These are phyloP conservation scores for Crenichthys baileyi DNA, from an alignment of 2,797 vertebrate genomes.

Conservation along the genomic window DNA sequence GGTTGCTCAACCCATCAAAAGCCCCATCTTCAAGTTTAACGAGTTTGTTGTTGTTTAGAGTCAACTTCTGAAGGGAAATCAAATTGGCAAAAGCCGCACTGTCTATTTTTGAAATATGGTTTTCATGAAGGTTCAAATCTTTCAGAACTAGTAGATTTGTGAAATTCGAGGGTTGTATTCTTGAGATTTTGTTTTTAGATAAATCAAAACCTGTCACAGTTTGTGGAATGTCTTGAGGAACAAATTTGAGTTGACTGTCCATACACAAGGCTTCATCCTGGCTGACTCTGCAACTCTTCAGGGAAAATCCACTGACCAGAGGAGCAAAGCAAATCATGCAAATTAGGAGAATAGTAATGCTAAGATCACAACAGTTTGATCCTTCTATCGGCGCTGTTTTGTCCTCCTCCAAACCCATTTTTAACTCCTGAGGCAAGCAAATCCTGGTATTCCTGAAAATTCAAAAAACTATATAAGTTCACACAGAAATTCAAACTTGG, in stretches of 20 bases:
- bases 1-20: conserved; percentile 70
- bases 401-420: conserved; percentile 29
- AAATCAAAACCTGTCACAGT: conserved; percentile 62
- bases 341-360: conserved; percentile 30
- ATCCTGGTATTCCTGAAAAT: conserved; percentile 16
- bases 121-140: conserved; percentile 54
- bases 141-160: conserved; percentile 36
- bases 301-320: conserved; percentile 50
- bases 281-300: conserved; percentile 65
- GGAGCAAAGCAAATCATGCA: not conserved
- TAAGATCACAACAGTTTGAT: rapidly evolving
- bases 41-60: conserved; percentile 70
- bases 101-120: conserved; percentile 53
- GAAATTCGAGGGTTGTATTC: conserved; percentile 64
- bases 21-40: conserved; percentile 30
- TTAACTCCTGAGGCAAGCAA: not conserved
- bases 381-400: not conserved
- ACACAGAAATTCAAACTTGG: not conserved
- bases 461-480: conserved; percentile 1
- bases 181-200: conserved; percentile 61
- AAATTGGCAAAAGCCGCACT: conserved; percentile 54
- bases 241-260: not conserved
- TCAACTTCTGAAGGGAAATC: conserved; percentile 57
- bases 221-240: conserved; percentile 71
- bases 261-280: conserved; percentile 43